These are phyloP conservation scores for Catalaphyllia jardinei DNA, from an alignment of 64 coral and sea anemone genomes.

Conservation along the genomic window DNA sequence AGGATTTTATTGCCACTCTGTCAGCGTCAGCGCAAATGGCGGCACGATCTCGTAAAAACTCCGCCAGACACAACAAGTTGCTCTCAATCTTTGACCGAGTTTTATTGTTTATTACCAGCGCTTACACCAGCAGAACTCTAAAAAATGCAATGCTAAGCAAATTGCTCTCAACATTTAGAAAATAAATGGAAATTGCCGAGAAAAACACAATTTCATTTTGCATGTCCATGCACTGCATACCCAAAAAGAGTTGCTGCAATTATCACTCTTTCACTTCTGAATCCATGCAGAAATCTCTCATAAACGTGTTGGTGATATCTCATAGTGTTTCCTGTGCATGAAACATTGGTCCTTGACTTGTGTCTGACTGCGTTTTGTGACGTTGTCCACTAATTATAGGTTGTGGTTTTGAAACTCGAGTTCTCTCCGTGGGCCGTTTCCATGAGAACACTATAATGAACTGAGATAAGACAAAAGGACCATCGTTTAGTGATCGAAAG, in stretches of 20 bases:
- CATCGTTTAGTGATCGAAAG: not conserved
- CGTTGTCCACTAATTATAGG: constrained; percentile 10
- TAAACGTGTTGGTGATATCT: not conserved
- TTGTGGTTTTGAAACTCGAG: not conserved
- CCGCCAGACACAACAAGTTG: not conserved
- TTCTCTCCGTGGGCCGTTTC: not conserved
- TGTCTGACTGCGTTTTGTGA: constrained; percentile 25
- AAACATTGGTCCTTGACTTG: not conserved
- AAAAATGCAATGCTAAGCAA: not conserved
- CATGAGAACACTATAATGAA: constrained; percentile 18
- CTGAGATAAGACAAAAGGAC: not conserved
- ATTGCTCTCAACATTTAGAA: not conserved
- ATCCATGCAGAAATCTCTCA: not conserved
- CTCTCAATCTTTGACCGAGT: not conserved
- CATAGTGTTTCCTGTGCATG: not conserved
- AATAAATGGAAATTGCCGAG: not conserved
- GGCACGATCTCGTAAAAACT: not conserved
- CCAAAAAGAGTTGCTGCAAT: not conserved
- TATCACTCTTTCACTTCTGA: not conserved
- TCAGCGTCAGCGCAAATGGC: no score
- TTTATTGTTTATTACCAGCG: not conserved
- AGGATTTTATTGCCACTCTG: not conserved
- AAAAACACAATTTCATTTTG: not conserved
- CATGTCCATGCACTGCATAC: not conserved
- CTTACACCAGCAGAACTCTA: not conserved